A percentile compares a stretch with the other conserved stretches of the same genome.
Evolutionary conservation across 2,888 invertebrate genomes (phyloP).

Genomic region (Apeira syringaria): DNA sequence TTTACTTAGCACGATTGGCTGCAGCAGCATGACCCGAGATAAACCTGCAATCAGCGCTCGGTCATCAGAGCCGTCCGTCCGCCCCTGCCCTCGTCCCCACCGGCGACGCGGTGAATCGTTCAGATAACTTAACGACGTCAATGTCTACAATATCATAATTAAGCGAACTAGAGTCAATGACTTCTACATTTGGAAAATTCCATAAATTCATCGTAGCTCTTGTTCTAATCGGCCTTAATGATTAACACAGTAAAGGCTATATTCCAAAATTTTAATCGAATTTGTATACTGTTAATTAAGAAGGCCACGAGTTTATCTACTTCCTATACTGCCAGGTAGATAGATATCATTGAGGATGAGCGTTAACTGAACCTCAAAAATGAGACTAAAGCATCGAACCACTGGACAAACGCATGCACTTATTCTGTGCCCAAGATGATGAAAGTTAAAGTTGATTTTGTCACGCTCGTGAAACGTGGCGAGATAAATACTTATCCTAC

Average conservation of each 20-base stretch:
- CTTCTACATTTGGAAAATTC: slow-evolving; percentile 35
- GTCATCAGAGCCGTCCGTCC: slow-evolving; percentile 34
- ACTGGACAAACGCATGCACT: too few relatives aligned
- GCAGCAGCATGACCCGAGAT: slow-evolving; percentile 61
- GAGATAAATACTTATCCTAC: slow-evolving; percentile 45
- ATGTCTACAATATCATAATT: slow-evolving; percentile 30
- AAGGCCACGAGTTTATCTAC: slow-evolving; percentile 12
- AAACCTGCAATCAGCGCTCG: slow-evolving; percentile 66
- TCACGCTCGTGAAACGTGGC: slow-evolving; percentile 46
- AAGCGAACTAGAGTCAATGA: slow-evolving; percentile 44
- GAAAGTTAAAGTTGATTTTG: slow-evolving; percentile 36
- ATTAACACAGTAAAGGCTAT: slow-evolving; percentile 18
- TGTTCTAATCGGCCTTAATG: slow-evolving; percentile 5
- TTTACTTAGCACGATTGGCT: slow-evolving; percentile 33
- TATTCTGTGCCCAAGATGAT: slow-evolving; percentile 29
- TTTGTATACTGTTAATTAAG: slow-evolving; percentile 2
- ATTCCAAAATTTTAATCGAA: slow-evolving; percentile 5
- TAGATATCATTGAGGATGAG: slow-evolving; percentile 10
- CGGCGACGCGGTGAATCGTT: slow-evolving; percentile 40
- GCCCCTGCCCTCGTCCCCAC: slow-evolving; percentile 52
- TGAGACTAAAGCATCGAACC: slow-evolving; percentile 5
- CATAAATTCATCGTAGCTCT: background rate
- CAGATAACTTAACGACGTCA: slow-evolving; percentile 43
- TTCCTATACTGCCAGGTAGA: slow-evolving; percentile 12
- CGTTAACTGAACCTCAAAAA: slow-evolving; percentile 6